Base-by-base conservation (phyloP, 2,113 vertebrate species). In the Muntiacus reevesi region DNA sequence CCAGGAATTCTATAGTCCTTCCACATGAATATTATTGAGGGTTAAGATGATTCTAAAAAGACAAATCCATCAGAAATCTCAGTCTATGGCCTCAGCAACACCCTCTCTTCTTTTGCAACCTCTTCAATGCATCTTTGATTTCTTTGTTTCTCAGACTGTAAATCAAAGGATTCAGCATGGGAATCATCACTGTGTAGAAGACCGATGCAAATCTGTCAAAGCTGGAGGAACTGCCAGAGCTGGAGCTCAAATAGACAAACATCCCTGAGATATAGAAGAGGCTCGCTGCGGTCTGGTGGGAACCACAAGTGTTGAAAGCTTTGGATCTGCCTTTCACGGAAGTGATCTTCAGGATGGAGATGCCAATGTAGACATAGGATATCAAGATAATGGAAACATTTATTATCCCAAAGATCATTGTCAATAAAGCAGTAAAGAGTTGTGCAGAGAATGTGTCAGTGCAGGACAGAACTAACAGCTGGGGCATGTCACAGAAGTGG, bases 171-270 rank as follows among this genome's bases (percentile, higher is more conserved):
- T 96, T 98, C 23, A 97, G 23, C 94, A 96, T 84, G 8, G 97
- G 97, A 36, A 92, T 97, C 50, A 96, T 9, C 19, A 97, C 4
- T 1, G 89, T 96, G 54, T 97, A 98, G 52, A 97, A 95, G 2
- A 98, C 6, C 0, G 59, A 98, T 3, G 83, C n/a, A 57, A 98
- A 95, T 28, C 97, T 97, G 59, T 97, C 95, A 25, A 95, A 84
- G 9, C 59, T 91, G 3, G 97, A 96, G 28, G 92, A 96, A 3
- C 62, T 47, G 0, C 94, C 94, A 84, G 82, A 78, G 59, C 94
- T 95, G 11, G 95, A 96, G 52, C 57, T 94, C n/a, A 97, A 59
- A n/a, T 97, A 98, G 52, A 97, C 95, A 92, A 97, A 97, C 2
- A 88, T 40, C 0, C 33, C 2, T 1, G 96, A 97, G 33, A 33